Conservation (phyloP, 2,797 vertebrate genomes). For the Mormyrus hasselquistii region DNA sequence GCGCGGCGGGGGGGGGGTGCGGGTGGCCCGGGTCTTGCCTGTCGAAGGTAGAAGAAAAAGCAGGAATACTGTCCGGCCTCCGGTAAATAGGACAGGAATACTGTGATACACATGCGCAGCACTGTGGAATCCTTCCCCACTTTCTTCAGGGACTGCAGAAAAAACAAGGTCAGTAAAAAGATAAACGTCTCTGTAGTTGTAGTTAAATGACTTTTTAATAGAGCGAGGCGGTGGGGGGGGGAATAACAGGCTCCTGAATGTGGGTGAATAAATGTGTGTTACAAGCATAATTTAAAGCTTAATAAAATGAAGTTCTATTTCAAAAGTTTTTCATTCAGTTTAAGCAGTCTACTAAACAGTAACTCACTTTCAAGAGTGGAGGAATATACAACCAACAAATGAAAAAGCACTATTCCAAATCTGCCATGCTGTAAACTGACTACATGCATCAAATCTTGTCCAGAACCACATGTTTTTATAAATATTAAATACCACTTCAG, state of each 20-base stretch:
- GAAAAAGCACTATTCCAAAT: background rate
- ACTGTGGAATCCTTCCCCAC: constrained; percentile 81
- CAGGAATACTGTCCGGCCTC: constrained; percentile 94
- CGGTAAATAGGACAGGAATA: constrained; percentile 88
- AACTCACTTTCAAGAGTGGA: background rate
- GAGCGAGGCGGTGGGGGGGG: background rate
- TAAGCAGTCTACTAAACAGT: background rate
- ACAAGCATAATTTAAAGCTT: background rate
- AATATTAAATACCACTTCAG: background rate
- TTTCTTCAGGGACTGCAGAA: constrained; percentile 78
- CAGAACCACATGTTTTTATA: background rate
- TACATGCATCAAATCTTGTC: background rate
- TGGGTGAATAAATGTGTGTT: constrained; percentile 1
- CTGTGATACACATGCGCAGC: constrained; percentile 82
- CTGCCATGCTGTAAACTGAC: background rate
- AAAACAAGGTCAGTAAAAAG: constrained; percentile 24
- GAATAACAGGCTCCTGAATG: background rate
- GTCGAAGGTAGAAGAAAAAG: constrained; percentile 89
- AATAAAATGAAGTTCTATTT: background rate
- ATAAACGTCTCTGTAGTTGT: background rate
- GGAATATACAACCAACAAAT: background rate
- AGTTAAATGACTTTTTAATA: background rate
- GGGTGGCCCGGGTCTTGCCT: no score
- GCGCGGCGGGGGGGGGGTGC: no score
- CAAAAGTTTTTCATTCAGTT: background rate